Percentiles rank a stretch among this genome's conserved stretches.
phyloP scores from a whole-genome alignment of 1,140 invertebrate species.

The Mercenaria mercenaria region DNA sequence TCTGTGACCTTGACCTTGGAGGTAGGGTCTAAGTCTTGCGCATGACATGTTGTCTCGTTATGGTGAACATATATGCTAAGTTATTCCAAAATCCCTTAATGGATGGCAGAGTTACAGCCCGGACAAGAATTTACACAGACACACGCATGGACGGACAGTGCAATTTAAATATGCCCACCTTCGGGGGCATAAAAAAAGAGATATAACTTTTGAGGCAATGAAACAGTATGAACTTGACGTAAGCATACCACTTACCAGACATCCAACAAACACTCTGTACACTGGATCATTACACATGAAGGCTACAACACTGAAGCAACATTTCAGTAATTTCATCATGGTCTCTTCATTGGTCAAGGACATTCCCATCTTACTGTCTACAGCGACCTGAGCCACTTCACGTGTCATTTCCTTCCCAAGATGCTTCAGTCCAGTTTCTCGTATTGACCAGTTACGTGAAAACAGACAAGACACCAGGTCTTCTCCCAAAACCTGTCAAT shows the following conservation, averaged over 20 bases:
- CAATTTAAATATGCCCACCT: no score
- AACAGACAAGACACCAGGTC: conserved; percentile 86
- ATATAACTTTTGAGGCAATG: no score
- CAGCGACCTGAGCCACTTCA: conserved; percentile 77
- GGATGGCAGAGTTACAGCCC: no score
- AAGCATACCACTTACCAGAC: conserved; percentile 85
- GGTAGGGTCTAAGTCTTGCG: no score
- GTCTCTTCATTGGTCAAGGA: conserved; percentile 75
- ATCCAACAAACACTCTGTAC: conserved; percentile 87
- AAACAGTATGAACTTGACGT: no score
- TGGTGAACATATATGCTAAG: no score
- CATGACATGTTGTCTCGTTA: no score
- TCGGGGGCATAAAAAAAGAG: no score
- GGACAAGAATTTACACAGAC: no score
- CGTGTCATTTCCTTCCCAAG: conserved; percentile 82
- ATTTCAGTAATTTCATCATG: conserved; percentile 82
- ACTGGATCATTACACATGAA: conserved; percentile 86
- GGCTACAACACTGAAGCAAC: conserved; percentile 85
- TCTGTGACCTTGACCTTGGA: no score
- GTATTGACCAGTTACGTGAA: conserved; percentile 86
- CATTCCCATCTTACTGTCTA: conserved; percentile 79
- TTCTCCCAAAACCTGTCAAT: conserved; percentile 83
- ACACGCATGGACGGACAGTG: no score
- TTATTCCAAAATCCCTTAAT: no score
- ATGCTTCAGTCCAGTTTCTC: conserved; percentile 85